Base-by-base conservation (phyloP, 2,888 invertebrate species). In the Cataglyphis rosenhaueri region DNA sequence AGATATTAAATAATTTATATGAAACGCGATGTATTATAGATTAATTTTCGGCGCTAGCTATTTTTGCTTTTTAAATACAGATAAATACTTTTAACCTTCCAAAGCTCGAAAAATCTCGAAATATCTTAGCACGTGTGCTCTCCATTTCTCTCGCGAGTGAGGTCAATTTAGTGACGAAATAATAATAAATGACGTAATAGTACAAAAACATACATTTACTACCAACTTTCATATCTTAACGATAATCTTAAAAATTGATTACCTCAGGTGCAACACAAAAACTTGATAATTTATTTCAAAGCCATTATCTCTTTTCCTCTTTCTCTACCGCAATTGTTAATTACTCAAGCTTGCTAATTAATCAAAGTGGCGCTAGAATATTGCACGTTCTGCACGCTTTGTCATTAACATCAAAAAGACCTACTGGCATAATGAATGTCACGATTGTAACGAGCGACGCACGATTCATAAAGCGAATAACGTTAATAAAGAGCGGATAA, bases 341-440 rank as follows among this genome's bases (percentile, higher is more conserved):
- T 70, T 78, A 78, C 68, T 57, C 41, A 44, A 15, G 44, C 10
- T 41, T 44, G 59, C 70, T 78, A 78, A 78, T 78, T 70, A 78
- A 32, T 70, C 70, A 78, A 78, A 21, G 41, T 57, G 41, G 57
- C 41, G 41, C 41, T 15, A 15, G 70, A 70, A 41, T 21, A 32
- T 78, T 68, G 68, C 41, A 64, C 75, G 48, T 12, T 76, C 15
- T n/a, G 38, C 55, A 57, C n/a, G 68, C 6, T 32, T 57, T n/a
- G 21, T 29, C 44, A 44, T 78, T 78, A 78, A 78, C 70, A 70
- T 78, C 57, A 57, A 32, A 78, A 44, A 57, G 41, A 44, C 10
- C 41, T 41, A 57, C 15, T 21, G 32, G 10, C 57, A 12, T 59
- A 44, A 78, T 68, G 18, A 78, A 68, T 21, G 18, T 48, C 55